Evolutionary conservation across 2,797 vertebrate species (phyloP).

Genomic region (Pagetopsis macropterus): DNA sequence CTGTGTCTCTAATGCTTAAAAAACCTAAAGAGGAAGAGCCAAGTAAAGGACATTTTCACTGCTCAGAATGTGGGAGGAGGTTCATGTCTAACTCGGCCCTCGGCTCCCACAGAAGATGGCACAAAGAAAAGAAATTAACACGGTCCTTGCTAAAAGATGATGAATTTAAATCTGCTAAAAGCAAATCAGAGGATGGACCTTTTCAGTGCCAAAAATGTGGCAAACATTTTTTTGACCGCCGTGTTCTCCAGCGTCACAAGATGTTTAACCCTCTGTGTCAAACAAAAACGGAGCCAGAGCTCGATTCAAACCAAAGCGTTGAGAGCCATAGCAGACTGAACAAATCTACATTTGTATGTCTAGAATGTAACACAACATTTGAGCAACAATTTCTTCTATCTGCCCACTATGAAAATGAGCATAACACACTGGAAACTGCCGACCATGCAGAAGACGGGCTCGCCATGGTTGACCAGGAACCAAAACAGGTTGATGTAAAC

Average conservation of each 20-base stretch:
- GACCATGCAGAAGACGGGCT: slow-evolving; percentile 31
- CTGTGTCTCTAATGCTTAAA: slow-evolving; percentile 35
- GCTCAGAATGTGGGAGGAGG: slow-evolving; percentile 80
- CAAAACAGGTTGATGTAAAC: slow-evolving; percentile 5
- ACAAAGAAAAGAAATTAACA: slow-evolving; percentile 77
- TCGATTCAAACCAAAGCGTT: not conserved
- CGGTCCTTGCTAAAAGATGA: slow-evolving; percentile 62
- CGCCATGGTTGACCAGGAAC: not conserved
- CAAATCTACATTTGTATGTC: slow-evolving; percentile 42
- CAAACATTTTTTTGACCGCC: slow-evolving; percentile 79
- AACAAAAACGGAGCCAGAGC: slow-evolving; percentile 36
- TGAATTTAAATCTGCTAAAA: slow-evolving; percentile 43
- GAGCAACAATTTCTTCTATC: slow-evolving; percentile 48
- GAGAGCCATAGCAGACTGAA: not conserved
- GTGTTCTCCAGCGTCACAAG: slow-evolving; percentile 78
- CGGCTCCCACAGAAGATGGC: slow-evolving; percentile 83
- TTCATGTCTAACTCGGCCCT: slow-evolving; percentile 83
- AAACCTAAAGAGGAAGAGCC: slow-evolving; percentile 56
- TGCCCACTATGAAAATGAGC: slow-evolving; percentile 60
- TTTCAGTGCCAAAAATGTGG: slow-evolving; percentile 78
- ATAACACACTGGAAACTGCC: slow-evolving; percentile 29
- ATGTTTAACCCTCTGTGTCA: slow-evolving; percentile 69
- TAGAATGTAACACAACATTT: slow-evolving; percentile 67
- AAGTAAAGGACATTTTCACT: slow-evolving; percentile 71
- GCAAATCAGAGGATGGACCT: slow-evolving; percentile 65